Conservation (phyloP, 2,888 invertebrate genomes). For the Eumacrocentrus americanus region DNA sequence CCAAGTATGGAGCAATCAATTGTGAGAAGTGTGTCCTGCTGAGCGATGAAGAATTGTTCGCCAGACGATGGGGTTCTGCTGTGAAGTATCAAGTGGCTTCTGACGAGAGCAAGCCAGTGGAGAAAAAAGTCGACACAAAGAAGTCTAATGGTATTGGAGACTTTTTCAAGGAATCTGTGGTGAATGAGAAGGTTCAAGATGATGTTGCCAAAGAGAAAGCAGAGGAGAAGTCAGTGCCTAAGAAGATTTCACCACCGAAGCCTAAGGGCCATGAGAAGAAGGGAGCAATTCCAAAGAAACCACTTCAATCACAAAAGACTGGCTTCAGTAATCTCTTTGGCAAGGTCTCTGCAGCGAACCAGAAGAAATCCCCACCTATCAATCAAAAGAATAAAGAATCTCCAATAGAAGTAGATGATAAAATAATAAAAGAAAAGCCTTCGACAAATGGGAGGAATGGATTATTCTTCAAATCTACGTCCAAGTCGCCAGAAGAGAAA, state of each 20-base stretch:
- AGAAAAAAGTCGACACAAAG: conserved; percentile 11
- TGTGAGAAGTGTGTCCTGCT: conserved; percentile 38
- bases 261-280: conserved; percentile 35
- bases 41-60: conserved; percentile 42
- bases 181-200: not conserved
- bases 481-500: not conserved
- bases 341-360: conserved; percentile 37
- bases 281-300: conserved; percentile 39
- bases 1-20: conserved; percentile 51
- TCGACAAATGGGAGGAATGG: not conserved
- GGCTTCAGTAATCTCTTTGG: conserved; percentile 52
- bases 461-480: not conserved
- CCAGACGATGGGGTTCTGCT: conserved; percentile 42
- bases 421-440: conserved; percentile 4
- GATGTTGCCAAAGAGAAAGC: conserved; percentile 20
- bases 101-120: conserved; percentile 19
- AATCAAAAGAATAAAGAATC: conserved; percentile 30
- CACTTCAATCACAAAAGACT: conserved; percentile 41
- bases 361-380: conserved; percentile 23
- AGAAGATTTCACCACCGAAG: conserved; percentile 32
- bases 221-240: conserved; percentile 22
- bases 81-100: conserved; percentile 3
- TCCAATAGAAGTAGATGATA: conserved; percentile 13
- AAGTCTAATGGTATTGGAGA: conserved; percentile 13
- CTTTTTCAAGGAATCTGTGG: conserved; percentile 1